A percentile compares a stretch with the other conserved stretches of the same genome.
Conservation (phyloP, 2,113 vertebrate species). For the Zosterops borbonicus region DNA sequence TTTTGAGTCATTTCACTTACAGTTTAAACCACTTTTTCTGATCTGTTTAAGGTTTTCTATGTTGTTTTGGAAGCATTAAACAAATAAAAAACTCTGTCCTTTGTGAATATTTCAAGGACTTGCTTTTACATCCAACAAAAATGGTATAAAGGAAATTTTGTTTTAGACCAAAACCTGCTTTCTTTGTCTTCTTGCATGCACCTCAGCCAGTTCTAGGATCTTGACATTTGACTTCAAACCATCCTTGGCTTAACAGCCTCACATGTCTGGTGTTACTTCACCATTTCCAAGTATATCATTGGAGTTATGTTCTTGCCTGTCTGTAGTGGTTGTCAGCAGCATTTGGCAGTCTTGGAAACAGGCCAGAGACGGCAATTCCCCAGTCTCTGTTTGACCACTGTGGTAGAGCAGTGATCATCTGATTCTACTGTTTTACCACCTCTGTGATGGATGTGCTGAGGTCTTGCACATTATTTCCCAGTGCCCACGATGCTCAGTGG, state of each 20-base stretch:
- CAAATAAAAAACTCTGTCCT: background rate
- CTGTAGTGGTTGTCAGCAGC: background rate
- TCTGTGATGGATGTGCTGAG: accelerated
- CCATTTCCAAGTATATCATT: background rate
- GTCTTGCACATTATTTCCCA: background rate
- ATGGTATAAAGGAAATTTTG: background rate
- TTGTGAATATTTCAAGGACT: background rate
- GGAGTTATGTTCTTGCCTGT: background rate
- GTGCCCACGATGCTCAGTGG: accelerated
- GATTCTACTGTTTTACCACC: background rate
- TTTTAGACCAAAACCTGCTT: background rate
- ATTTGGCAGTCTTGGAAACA: background rate
- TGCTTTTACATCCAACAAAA: background rate
- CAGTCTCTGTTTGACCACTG: background rate
- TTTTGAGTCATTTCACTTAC: background rate
- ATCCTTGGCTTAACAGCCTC: background rate
- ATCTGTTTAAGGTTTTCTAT: background rate
- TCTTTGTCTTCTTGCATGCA: background rate
- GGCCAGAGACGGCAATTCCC: background rate
- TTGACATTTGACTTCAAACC: background rate
- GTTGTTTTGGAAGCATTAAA: background rate
- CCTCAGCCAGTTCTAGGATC: background rate
- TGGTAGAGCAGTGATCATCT: background rate
- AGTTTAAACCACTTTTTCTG: background rate
- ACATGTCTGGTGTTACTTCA: background rate